These are phyloP conservation scores for Odiellus spinosus DNA, from an alignment of 2,888 invertebrate genomes.

Conservation along the genomic window DNA sequence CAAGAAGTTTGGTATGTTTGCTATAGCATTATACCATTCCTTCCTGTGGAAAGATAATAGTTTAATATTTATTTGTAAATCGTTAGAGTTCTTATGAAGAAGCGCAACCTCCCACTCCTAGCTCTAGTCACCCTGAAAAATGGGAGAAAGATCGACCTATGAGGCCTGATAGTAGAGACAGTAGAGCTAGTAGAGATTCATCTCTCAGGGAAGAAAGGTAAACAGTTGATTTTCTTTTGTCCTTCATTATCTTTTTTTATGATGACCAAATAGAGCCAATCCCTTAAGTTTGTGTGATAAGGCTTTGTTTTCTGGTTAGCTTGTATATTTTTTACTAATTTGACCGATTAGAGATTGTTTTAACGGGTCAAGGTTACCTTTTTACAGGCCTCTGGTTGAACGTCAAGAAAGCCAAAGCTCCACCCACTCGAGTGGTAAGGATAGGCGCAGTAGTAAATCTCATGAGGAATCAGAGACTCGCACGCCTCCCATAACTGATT, in stretches of 20 bases:
- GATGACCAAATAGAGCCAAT: no score
- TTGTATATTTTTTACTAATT: no score
- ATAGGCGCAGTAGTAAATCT: conserved; percentile 5
- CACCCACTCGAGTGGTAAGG: conserved; percentile 13
- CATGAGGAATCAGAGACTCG: conserved; percentile 11
- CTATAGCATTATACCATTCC: no score
- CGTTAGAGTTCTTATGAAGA: no score
- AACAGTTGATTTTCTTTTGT: not conserved
- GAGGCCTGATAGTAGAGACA: conserved; percentile 42
- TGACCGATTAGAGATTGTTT: not conserved
- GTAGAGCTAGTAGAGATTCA: conserved; percentile 33
- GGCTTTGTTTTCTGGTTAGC: no score
- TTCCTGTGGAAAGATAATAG: no score
- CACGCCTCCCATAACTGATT: conserved; percentile 9
- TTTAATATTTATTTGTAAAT: no score
- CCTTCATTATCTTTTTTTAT: no score
- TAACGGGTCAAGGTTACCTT: not conserved
- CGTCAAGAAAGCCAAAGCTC: conserved; percentile 8
- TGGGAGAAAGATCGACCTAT: conserved; percentile 37
- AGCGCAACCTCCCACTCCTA: no score
- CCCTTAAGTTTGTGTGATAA: no score
- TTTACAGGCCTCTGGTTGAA: conserved; percentile 6
- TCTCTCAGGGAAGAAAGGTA: conserved; percentile 13
- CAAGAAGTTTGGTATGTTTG: no score
- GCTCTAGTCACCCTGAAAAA: conserved; percentile 8